Evolutionary conservation across 2,113 vertebrate genomes (phyloP), one percentile per base, ranked within the genome.

Genomic region (Ellobius talpinus): DNA sequence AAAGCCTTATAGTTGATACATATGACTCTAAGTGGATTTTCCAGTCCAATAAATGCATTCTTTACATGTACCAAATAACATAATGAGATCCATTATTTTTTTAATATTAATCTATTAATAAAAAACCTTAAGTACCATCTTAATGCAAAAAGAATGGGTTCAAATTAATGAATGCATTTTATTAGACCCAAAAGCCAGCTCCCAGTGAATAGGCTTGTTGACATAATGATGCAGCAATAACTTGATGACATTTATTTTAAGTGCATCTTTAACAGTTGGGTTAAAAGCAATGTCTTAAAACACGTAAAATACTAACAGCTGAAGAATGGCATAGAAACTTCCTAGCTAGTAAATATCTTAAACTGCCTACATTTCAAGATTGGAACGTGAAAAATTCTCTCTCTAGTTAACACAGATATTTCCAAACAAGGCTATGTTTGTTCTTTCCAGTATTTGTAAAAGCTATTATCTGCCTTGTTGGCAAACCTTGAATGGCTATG

Each of bases 371-470:
- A 82, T 87, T 84, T 95, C 50, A 94, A 65, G 72, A 79, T 31
- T 89, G 82, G 55, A 97, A 96, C 11, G n/a, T 93, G 55, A 88
- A 94, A 77, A 21, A 84, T 21, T 76, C 79, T 87, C 45, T 91
- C 45, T 39, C 24, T 5, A 39, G n/a, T 39, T 95, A 95, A 82
- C 47, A 88, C 4, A 96, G 73, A 72, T 89, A 95, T 91, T 81
- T 86, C 87, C 58, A 96, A 96, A 94, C 13, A 86, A 91, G 66
- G 65, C 87, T 73, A 72, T 63, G 29, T 94, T 97, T 93, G 73
- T 87, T 92, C 61, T 94, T 81, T 93, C 47, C 13, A 19, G 14
- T 94, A 82, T 97, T 97, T 97, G 96, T 91, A 89, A 96, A 91
- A 73, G 50, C 87, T 89, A 74, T 89, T 74, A 74, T 39, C 23